A percentile compares a stretch with the other conserved stretches of the same genome.
Conservation (phyloP, 2,797 vertebrate species). For the Bryconaethiops microstoma region DNA sequence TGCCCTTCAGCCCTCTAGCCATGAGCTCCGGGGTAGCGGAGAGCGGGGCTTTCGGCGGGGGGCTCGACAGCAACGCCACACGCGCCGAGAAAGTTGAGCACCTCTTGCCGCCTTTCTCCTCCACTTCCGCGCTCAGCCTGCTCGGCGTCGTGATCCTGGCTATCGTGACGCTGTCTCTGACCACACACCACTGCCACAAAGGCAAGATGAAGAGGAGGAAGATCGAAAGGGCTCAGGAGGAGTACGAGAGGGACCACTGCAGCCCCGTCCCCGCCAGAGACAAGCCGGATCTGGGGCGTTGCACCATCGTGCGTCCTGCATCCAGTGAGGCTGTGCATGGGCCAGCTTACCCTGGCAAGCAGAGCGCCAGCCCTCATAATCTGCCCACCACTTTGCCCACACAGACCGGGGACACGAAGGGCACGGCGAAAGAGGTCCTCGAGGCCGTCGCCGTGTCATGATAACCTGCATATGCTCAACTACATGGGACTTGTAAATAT, state of each 20-base stretch:
- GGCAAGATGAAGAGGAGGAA: slow-evolving; percentile 94
- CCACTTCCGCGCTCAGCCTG: slow-evolving; percentile 91
- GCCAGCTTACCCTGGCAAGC: slow-evolving; percentile 3
- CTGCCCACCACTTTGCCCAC: slow-evolving; percentile 53
- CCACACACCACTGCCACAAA: slow-evolving; percentile 96
- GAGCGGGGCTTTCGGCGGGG: slow-evolving; percentile 59
- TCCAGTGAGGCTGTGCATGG: slow-evolving; percentile 38
- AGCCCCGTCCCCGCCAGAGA: slow-evolving; percentile 65
- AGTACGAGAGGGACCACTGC: slow-evolving; percentile 94
- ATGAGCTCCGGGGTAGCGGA: slow-evolving; percentile 40
- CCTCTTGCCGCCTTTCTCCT: slow-evolving; percentile 90
- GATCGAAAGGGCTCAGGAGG: slow-evolving; percentile 94
- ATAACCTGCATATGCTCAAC: slow-evolving; percentile 66
- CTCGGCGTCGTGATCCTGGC: slow-evolving; percentile 90
- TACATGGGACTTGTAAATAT: slow-evolving; percentile 40
- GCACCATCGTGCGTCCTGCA: slow-evolving; percentile 72
- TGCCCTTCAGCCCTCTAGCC: slow-evolving; percentile 12
- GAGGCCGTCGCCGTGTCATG: slow-evolving; percentile 83
- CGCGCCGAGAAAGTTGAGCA: slow-evolving; percentile 89
- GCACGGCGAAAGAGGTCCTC: slow-evolving; percentile 71
- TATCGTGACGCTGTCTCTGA: slow-evolving; percentile 90
- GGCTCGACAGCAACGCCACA: slow-evolving; percentile 77
- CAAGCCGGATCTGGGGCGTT: slow-evolving; percentile 66
- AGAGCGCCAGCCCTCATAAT: background rate
- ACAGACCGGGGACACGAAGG: slow-evolving; percentile 66